Conservation (phyloP, 2,113 vertebrate genomes). For the Passer domesticus region DNA sequence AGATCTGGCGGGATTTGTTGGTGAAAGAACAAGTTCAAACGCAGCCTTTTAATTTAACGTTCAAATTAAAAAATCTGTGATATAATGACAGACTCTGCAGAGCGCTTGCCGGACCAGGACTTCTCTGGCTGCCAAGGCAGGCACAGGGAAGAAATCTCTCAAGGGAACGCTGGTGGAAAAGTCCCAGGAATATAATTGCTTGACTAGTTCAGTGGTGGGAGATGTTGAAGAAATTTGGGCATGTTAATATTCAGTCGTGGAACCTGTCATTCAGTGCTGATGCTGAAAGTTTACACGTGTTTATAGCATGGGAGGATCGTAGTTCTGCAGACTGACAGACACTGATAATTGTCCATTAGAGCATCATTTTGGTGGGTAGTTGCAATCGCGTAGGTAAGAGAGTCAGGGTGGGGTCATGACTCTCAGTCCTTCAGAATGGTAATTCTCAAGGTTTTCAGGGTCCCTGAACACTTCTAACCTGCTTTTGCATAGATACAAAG, state of each 20-base stretch:
- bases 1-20: not conserved
- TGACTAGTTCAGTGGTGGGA: not conserved
- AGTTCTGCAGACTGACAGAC: not conserved
- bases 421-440: not conserved
- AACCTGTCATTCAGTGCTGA: not conserved
- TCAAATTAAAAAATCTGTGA: not conserved
- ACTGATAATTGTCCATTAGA: not conserved
- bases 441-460: not conserved
- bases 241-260: not conserved
- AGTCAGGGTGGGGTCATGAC: not conserved
- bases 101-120: fast-evolving
- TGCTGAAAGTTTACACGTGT: fast-evolving
- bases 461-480: not conserved
- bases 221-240: not conserved
- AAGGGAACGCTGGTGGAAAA: not conserved
- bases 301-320: fast-evolving
- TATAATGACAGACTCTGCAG: not conserved
- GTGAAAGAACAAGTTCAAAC: not conserved
- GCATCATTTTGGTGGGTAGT: not conserved
- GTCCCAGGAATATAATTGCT: not conserved
- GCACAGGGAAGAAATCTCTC: not conserved
- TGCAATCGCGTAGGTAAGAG: not conserved
- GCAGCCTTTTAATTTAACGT: not conserved
- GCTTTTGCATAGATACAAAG: constrained; percentile 1
- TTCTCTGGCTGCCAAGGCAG: not conserved